Percentiles rank a stretch among this genome's conserved stretches.
These are phyloP conservation scores for Calliopum simillimum DNA, from an alignment of 2,888 invertebrate genomes.

Conservation along the genomic window DNA sequence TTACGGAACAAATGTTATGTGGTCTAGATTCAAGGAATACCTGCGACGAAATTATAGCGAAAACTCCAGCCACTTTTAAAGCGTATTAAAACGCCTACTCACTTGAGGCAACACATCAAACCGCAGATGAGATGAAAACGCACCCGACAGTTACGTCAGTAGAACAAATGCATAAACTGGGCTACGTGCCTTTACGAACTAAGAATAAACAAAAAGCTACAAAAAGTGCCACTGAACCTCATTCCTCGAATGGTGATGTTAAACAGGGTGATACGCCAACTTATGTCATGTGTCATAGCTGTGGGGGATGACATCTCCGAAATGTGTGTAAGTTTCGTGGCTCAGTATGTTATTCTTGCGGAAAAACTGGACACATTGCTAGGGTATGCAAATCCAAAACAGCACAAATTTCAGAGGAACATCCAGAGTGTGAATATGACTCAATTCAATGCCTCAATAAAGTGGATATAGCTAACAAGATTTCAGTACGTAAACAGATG, in stretches of 20 bases:
- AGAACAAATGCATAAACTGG: conserved; percentile 21
- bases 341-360: conserved; percentile 17
- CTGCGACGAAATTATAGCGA: no score
- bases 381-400: conserved; percentile 21
- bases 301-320: conserved; percentile 8
- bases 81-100: no score
- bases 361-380: conserved; percentile 24
- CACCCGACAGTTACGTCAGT: no score
- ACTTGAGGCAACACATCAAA: conserved; percentile 18
- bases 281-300: no score
- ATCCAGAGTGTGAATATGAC: not conserved
- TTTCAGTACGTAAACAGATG: no score
- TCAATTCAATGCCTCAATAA: not conserved
- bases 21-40: no score
- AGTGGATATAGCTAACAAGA: conserved; percentile 14
- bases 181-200: conserved; percentile 31
- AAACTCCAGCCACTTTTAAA: no score
- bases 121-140: conserved; percentile 7
- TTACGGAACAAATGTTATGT: no score
- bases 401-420: not conserved
- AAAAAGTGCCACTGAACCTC: not conserved
- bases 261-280: no score
- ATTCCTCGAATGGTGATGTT: no score
- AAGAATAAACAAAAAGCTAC: not conserved
- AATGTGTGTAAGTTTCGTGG: conserved; percentile 16